Evolutionary conservation across 92 coral and sea anemone genomes (phyloP).

Genomic region (Bergia puertoricense): DNA sequence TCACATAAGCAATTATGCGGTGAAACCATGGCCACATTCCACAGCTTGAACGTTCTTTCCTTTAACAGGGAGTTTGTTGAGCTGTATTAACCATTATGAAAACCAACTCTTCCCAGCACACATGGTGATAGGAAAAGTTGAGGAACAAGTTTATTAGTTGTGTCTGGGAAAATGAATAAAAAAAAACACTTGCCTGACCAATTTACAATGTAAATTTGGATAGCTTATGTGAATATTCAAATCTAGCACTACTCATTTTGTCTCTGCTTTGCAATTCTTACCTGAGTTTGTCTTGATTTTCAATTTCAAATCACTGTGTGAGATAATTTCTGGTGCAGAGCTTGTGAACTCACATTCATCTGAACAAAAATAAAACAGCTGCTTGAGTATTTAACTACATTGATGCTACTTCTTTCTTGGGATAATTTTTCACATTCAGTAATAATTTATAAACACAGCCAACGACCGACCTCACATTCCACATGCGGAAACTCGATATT

Average conservation of each 20-base stretch:
- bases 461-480: neutral
- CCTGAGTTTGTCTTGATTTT: conserved; percentile 90
- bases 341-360: conserved; percentile 64
- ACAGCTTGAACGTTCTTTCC: no score
- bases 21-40: no score
- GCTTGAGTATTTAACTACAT: neutral
- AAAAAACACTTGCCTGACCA: neutral
- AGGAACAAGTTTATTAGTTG: no score
- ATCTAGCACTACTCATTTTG: neutral
- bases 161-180: no score
- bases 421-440: neutral
- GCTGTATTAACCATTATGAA: no score
- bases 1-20: no score
- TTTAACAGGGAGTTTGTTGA: no score
- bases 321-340: conserved; percentile 79
- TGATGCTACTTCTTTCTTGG: neutral
- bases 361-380: conserved; percentile 3
- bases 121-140: no score
- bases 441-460: neutral
- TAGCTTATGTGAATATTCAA: neutral
- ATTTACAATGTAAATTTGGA: no score
- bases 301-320: conserved; percentile 81
- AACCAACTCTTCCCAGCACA: no score
- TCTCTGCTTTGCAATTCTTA: conserved; percentile 21
- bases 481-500: neutral